Evolutionary conservation across 2,888 invertebrate genomes (phyloP), one percentile per base, ranked within the genome.

Genomic region (Agriopis aurantiaria): DNA sequence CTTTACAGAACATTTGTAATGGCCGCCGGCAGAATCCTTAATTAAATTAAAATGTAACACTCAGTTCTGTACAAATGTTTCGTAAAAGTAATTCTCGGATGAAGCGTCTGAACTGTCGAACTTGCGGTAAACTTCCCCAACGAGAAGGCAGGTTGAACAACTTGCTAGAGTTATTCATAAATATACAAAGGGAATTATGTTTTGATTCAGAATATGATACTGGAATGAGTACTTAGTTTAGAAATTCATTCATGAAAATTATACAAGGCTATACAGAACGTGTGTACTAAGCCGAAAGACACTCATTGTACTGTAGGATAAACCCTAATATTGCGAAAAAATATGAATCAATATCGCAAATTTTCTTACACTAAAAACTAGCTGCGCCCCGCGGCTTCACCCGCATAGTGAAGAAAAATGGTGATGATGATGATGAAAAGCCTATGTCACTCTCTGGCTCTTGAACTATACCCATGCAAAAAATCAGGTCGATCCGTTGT

Each of bases 21-120:
- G 46, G 51, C 69, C 61, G 60, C 56, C n/a, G 59, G 55, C 60
- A 11, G 58, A 17, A 55, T 43, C 63, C 60, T 49, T 71, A 65
- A 71, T 68, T 68, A 65, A 71, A 71, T 71, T 71, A 68, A 41
- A 65, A 58, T 68, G 59, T 66, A 62, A 55, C 55, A 62, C 58
- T 57, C 60, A 49, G 65, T 65, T 58, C 56, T 61, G 65, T 51
- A 43, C 52, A 45, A 33, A 60, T 69, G 58, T 61, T 69, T 69
- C 12, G 58, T 43, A 43, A 59, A 63, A 61, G 59, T 64, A 68
- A 57, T 60, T 51, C 14, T 60, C 23, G 55, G 56, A 46, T 52
- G 52, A 56, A 60, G 14, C 6, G 59, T 56, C 56, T 46, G 45
- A 57, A 60, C 63, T 59, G 63, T 53, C 69, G 33, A 56, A 64